Evolutionary conservation across 1,140 invertebrate species (phyloP).

Genomic region (Rhagoletis zephyria): DNA sequence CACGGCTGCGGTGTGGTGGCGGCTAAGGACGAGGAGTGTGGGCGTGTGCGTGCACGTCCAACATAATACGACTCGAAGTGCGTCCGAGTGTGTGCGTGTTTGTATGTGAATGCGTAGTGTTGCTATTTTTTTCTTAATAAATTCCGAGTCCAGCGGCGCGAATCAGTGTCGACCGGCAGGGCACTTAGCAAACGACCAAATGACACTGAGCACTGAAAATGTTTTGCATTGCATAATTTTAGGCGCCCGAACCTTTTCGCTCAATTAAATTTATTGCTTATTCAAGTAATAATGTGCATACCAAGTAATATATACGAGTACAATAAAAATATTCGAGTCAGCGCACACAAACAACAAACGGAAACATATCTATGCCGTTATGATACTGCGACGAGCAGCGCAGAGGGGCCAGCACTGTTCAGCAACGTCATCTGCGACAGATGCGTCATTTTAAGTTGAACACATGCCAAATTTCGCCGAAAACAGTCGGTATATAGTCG

Average conservation of each 20-base stretch:
- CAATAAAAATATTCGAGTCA: neutral
- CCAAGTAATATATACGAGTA: neutral
- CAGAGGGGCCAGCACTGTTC: neutral
- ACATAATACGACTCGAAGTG: neutral
- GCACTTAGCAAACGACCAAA: neutral
- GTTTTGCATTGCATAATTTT: constrained; percentile 42
- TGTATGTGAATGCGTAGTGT: neutral
- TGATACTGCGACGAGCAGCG: too few species aligned
- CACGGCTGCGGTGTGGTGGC: neutral
- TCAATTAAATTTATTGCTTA: constrained; percentile 30
- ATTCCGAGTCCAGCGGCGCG: neutral
- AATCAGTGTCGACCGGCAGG: constrained; percentile 22
- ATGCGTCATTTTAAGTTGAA: constrained; percentile 17
- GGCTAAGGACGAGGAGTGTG: neutral
- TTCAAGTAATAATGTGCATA: neutral
- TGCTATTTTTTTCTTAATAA: neutral
- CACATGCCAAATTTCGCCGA: constrained; percentile 42
- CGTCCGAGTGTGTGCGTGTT: neutral
- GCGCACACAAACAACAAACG: neutral
- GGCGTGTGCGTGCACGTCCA: neutral
- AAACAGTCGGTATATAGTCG: neutral
- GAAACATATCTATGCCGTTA: neutral
- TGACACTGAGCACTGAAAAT: neutral
- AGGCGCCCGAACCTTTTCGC: neutral
- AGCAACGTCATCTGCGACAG: constrained; percentile 25